Evolutionary conservation across 2,888 invertebrate species (phyloP).

Genomic region (Helleia helle): DNA sequence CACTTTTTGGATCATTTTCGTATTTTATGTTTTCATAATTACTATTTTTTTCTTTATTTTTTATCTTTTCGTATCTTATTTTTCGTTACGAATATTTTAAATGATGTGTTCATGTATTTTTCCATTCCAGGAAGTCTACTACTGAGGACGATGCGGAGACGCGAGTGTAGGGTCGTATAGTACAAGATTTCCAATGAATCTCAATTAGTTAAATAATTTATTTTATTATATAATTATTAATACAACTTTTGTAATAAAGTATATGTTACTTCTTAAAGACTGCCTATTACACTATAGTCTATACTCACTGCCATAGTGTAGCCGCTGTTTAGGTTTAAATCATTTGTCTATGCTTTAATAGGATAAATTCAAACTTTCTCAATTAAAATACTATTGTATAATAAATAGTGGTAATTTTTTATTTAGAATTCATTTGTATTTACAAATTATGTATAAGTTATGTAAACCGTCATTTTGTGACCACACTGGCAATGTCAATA

Average conservation of each 20-base stretch:
- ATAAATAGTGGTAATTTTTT: slow-evolving; percentile 2
- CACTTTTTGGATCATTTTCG: no score
- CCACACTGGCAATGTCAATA: no score
- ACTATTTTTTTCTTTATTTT: no score
- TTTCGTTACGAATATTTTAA: no score
- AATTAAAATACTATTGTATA: slow-evolving; percentile 13
- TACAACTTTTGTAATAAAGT: slow-evolving; percentile 13
- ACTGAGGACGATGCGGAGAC: slow-evolving; percentile 71
- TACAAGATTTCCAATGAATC: slow-evolving; percentile 72
- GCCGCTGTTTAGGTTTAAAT: slow-evolving; percentile 33
- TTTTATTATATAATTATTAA: slow-evolving; percentile 30
- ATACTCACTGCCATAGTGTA: slow-evolving; percentile 66
- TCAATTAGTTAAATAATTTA: slow-evolving; percentile 56
- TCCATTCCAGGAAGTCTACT: slow-evolving; percentile 66
- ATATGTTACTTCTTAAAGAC: slow-evolving; percentile 46
- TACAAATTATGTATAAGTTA: no score
- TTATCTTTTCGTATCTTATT: no score
- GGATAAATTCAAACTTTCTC: slow-evolving; percentile 17
- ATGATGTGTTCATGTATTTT: no score
- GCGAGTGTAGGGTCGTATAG: slow-evolving; percentile 52
- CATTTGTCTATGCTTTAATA: slow-evolving; percentile 45
- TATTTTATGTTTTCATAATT: no score
- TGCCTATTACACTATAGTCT: slow-evolving; percentile 52
- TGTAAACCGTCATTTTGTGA: no score
- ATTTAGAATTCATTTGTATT: slow-evolving; percentile 8